Percentiles rank a stretch among this genome's conserved stretches.
phyloP scores from a whole-genome alignment of 92 coral and sea anemone genomes.

The Porites rus region DNA sequence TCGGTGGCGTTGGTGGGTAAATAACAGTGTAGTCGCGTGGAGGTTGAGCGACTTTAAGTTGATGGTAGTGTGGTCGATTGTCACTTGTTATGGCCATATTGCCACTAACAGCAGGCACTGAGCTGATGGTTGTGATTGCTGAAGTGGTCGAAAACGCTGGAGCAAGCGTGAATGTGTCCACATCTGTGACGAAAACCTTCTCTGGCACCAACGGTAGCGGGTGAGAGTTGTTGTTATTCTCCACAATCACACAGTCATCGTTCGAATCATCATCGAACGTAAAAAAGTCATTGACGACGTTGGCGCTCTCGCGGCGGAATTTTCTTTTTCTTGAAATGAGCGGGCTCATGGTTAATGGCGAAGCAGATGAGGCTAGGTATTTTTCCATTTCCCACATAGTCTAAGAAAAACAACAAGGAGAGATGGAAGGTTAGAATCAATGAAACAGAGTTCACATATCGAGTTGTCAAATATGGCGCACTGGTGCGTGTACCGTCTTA shows the following conservation, averaged over 20 bases:
- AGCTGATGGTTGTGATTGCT: slow-evolving; percentile 44
- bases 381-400: slow-evolving; percentile 97
- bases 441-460: neutral
- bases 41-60: slow-evolving; percentile 86
- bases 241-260: slow-evolving; percentile 72
- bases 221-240: slow-evolving; percentile 35
- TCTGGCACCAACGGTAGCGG: slow-evolving; percentile 47
- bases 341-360: slow-evolving; percentile 89
- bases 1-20: slow-evolving; percentile 99
- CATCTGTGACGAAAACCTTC: slow-evolving; percentile 81
- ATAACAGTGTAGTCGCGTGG: slow-evolving; percentile 91
- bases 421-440: slow-evolving; percentile 4
- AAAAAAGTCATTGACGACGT: slow-evolving; percentile 96
- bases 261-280: slow-evolving; percentile 89
- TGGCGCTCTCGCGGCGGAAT: slow-evolving; percentile 99
- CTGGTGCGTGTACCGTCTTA: neutral
- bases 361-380: slow-evolving; percentile 83
- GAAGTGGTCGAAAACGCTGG: slow-evolving; percentile 36
- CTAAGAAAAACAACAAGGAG: slow-evolving; percentile 51
- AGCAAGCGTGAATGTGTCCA: slow-evolving; percentile 46
- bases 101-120: slow-evolving; percentile 22
- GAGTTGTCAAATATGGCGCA: slow-evolving; percentile 35
- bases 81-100: slow-evolving; percentile 23
- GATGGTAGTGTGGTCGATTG: slow-evolving; percentile 53
- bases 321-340: slow-evolving; percentile 87